Percentiles rank a stretch among this genome's conserved stretches.
These are phyloP conservation scores for Leptobrachium leishanense DNA, from an alignment of 2,113 vertebrate genomes.

Conservation along the genomic window DNA sequence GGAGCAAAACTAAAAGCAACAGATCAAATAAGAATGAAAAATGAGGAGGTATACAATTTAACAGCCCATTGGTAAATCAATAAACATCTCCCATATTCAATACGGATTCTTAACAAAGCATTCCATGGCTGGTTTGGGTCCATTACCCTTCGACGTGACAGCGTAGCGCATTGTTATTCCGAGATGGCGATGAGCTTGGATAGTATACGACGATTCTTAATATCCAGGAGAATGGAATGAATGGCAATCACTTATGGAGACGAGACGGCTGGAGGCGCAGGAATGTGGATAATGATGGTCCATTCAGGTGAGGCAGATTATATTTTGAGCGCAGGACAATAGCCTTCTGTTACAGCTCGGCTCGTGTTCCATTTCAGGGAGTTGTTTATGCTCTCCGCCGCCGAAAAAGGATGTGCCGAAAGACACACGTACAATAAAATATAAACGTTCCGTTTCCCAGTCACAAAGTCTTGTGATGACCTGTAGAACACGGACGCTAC, in stretches of 20 bases:
- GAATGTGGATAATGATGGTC: neutral
- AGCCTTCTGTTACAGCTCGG: constrained; percentile 9
- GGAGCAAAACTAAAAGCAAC: too few species aligned
- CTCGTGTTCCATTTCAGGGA: neutral
- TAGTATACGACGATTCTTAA: neutral
- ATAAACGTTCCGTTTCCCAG: neutral
- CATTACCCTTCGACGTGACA: too few species aligned
- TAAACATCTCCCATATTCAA: too few species aligned
- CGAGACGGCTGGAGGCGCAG: neutral
- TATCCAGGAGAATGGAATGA: neutral
- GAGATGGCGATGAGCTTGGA: too few species aligned
- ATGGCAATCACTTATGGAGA: neutral
- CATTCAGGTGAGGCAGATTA: neutral
- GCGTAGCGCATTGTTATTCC: too few species aligned
- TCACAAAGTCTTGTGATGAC: too few species aligned
- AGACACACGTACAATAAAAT: neutral
- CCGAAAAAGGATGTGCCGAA: neutral
- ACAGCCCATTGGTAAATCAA: too few species aligned
- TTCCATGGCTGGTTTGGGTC: too few species aligned
- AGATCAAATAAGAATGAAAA: too few species aligned
- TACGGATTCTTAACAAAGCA: too few species aligned
- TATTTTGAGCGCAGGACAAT: neutral
- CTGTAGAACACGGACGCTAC: too few species aligned
- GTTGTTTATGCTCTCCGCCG: neutral
- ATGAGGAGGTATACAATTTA: too few species aligned